Evolutionary conservation across 2,113 vertebrate genomes (phyloP).

Genomic region (Nothoprocta perdicaria): DNA sequence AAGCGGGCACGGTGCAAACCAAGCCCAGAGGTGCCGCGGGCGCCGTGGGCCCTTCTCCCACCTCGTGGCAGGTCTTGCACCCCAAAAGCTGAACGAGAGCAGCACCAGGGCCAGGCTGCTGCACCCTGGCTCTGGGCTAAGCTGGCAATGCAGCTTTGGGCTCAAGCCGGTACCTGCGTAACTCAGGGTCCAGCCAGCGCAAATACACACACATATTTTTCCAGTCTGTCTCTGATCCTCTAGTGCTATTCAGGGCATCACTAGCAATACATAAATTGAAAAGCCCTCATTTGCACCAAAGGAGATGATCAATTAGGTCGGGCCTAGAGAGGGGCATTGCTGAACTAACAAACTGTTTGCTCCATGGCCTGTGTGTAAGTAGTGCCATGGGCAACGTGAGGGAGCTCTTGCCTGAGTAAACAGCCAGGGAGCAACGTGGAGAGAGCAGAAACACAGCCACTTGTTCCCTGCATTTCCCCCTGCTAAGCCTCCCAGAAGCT

Average conservation of each 20-base stretch:
- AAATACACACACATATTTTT: not conserved
- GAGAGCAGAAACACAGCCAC: not conserved
- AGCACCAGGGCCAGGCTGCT: not conserved
- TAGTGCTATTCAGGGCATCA: not conserved
- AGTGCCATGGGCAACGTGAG: not conserved
- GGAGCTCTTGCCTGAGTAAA: not conserved
- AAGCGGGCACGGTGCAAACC: not conserved
- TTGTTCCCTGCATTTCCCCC: not conserved
- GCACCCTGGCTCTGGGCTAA: not conserved
- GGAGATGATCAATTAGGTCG: not conserved
- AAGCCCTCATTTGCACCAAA: not conserved
- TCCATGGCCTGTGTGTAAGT: not conserved
- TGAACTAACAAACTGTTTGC: not conserved
- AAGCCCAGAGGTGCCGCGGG: not conserved
- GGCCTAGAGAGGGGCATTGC: not conserved
- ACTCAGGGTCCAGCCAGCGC: not conserved
- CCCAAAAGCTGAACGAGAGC: not conserved
- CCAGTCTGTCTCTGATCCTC: not conserved
- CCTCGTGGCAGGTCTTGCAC: not conserved
- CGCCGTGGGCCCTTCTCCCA: accelerated
- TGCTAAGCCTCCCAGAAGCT: not conserved
- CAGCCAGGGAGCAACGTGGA: not conserved
- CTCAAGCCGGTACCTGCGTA: not conserved
- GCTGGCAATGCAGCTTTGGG: not conserved
- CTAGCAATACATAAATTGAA: not conserved